Percentiles rank a stretch among this genome's conserved stretches.
phyloP scores from a whole-genome alignment of 2,888 invertebrate genomes.

The Diarsia rubi region DNA sequence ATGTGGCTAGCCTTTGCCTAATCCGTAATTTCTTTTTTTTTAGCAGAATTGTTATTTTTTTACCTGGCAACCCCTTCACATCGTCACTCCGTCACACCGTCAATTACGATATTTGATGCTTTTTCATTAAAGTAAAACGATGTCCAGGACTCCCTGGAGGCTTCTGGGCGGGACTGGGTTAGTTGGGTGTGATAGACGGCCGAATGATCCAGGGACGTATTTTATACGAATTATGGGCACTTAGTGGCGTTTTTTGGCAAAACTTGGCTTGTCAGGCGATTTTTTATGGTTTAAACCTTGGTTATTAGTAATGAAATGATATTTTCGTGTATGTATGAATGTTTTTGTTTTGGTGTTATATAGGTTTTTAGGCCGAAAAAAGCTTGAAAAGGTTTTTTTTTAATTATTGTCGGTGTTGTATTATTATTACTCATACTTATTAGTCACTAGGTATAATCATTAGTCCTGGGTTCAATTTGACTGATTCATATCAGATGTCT shows the following conservation, averaged over 20 bases:
- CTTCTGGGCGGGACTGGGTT: constrained; percentile 75
- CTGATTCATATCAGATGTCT: constrained; percentile 21
- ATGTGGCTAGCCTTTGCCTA: no score
- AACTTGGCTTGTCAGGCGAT: constrained; percentile 53
- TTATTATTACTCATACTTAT: neutral
- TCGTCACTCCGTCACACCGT: constrained; percentile 69
- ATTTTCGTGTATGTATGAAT: constrained; percentile 6
- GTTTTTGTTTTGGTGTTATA: constrained; percentile 7
- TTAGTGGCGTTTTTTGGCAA: constrained; percentile 53
- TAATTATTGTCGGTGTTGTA: neutral
- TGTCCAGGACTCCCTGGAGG: constrained; percentile 81
- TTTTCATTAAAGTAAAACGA: constrained; percentile 87
- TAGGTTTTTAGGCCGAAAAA: constrained; percentile 38
- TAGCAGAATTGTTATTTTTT: neutral
- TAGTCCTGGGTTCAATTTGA: neutral
- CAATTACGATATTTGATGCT: constrained; percentile 90
- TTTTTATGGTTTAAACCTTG: constrained; percentile 48
- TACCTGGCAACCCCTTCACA: constrained; percentile 58
- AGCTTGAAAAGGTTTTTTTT: constrained; percentile 19
- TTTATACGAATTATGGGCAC: constrained; percentile 59
- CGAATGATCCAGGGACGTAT: constrained; percentile 66
- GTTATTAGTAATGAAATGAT: constrained; percentile 48
- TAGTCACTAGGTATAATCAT: neutral
- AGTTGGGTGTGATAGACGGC: constrained; percentile 72
- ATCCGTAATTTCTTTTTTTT: neutral